These are phyloP conservation scores for Platalea minor DNA, from an alignment of 2,797 vertebrate genomes.

Conservation along the genomic window DNA sequence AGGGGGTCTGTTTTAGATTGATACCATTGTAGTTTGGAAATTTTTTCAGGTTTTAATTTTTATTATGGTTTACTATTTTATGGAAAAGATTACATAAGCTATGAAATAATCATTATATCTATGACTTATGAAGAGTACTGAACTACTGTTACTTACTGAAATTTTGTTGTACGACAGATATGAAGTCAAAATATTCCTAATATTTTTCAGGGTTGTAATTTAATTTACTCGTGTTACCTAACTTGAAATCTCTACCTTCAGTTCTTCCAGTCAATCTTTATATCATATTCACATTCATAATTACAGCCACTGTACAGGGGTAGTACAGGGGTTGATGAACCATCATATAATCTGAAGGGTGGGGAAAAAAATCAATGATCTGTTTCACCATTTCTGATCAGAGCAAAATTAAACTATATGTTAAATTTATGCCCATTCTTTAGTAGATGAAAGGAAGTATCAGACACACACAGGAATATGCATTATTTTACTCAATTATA, in stretches of 20 bases:
- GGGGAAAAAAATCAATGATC: background rate
- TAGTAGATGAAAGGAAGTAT: background rate
- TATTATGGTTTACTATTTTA: background rate
- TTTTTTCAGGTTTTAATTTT: background rate
- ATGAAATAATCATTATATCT: background rate
- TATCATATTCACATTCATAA: background rate
- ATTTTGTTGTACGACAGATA: background rate
- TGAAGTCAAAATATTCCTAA: background rate
- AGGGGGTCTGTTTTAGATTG: background rate
- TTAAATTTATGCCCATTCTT: background rate
- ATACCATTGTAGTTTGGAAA: background rate
- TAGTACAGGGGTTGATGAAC: background rate
- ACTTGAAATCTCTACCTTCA: background rate
- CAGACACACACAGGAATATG: background rate
- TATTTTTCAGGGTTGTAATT: background rate
- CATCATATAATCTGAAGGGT: background rate
- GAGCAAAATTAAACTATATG: background rate
- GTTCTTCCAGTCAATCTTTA: background rate
- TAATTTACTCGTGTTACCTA: background rate
- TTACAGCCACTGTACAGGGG: background rate
- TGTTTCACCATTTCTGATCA: background rate
- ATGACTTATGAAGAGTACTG: background rate
- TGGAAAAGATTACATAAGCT: background rate
- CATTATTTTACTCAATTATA: background rate
- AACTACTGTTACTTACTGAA: background rate